Conservation (phyloP, 2,888 invertebrate genomes). For the Pachycephus smyrnensis region DNA sequence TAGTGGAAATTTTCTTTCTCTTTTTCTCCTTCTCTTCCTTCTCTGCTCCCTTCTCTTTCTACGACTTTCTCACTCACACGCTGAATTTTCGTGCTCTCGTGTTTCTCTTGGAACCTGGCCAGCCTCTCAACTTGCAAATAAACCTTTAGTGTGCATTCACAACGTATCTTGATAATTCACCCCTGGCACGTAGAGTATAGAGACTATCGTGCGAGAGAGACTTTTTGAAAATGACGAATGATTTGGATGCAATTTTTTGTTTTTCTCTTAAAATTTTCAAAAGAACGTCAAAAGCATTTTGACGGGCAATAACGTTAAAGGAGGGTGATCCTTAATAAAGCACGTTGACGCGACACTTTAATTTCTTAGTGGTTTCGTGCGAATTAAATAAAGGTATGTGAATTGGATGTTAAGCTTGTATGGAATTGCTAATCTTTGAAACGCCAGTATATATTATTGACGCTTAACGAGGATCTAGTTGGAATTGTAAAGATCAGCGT, state of each 20-base stretch:
- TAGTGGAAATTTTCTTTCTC: not conserved
- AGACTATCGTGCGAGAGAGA: not conserved
- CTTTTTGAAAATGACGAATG: not conserved
- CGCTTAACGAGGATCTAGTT: not conserved
- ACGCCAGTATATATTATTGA: too few species aligned
- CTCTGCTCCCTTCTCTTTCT: not conserved
- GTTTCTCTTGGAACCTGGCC: conserved; percentile 46
- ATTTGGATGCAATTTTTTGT: not conserved
- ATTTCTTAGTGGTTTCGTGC: not conserved
- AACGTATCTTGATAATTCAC: not conserved
- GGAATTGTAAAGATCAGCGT: not conserved
- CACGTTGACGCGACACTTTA: not conserved
- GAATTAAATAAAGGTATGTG: not conserved
- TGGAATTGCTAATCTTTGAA: too few species aligned
- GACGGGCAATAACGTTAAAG: not conserved
- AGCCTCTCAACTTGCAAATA: conserved; percentile 40
- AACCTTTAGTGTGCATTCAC: conserved; percentile 39
- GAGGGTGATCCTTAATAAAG: not conserved
- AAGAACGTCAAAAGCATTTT: not conserved
- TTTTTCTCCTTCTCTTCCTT: not conserved
- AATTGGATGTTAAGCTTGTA: not conserved
- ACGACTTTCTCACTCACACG: not conserved
- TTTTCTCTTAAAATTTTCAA: not conserved
- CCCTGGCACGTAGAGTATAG: not conserved
- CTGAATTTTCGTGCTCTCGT: conserved; percentile 29